These are phyloP conservation scores for Orussus abietinus DNA, from an alignment of 1,140 invertebrate species.

Conservation along the genomic window DNA sequence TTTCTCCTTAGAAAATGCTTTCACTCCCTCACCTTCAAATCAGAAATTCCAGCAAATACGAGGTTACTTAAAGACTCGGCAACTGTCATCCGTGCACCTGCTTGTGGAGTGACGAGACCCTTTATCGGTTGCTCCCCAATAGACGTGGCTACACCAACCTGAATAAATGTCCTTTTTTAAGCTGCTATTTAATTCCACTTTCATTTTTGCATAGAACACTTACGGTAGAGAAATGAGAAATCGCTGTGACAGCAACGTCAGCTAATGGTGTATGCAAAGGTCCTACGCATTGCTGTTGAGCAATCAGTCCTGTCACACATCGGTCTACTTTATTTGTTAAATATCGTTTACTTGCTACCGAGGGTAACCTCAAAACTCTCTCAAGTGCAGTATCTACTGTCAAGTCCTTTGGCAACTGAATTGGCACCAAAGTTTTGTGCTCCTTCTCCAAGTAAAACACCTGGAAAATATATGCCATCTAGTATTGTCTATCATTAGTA, in stretches of 20 bases:
- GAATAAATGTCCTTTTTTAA: conserved; percentile 12
- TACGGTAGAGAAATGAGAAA: conserved; percentile 67
- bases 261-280: conserved; percentile 92
- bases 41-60: conserved; percentile 85
- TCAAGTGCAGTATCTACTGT: conserved; percentile 67
- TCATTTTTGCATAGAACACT: conserved; percentile 23
- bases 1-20: no score
- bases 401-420: conserved; percentile 57
- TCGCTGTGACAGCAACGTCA: conserved; percentile 89
- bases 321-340: conserved; percentile 94
- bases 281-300: conserved; percentile 97
- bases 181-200: conserved; percentile 4
- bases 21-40: conserved; percentile 69
- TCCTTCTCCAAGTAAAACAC: conserved; percentile 54
- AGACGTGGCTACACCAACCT: conserved; percentile 85
- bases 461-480: conserved; percentile 33
- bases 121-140: conserved; percentile 98
- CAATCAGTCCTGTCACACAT: conserved; percentile 92
- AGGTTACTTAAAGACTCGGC: conserved; percentile 94
- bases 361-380: conserved; percentile 80
- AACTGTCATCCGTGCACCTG: conserved; percentile 89
- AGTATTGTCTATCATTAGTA: conserved; percentile 4
- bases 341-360: conserved; percentile 93
- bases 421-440: conserved; percentile 34
- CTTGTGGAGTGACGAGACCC: conserved; percentile 73